phyloP scores from a whole-genome alignment of 2,888 invertebrate species.

The Leptinotarsa tumamoca region DNA sequence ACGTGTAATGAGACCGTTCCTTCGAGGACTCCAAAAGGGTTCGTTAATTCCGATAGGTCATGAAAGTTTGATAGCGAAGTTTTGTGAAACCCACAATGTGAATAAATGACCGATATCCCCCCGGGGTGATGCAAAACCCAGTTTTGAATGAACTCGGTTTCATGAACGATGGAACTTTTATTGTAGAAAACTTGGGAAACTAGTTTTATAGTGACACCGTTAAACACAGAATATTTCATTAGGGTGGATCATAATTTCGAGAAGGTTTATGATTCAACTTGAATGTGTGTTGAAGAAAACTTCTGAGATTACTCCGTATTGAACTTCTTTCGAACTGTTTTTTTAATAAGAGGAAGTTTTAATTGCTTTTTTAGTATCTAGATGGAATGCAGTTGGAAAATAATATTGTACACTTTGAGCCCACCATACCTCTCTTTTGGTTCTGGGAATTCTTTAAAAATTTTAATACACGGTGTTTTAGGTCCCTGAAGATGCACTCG shows the following conservation, averaged over 20 bases:
- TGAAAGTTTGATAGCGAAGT: conserved; percentile 12
- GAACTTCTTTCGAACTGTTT: too few relatives aligned
- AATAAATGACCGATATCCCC: background rate
- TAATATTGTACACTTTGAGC: too few relatives aligned
- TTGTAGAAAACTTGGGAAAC: background rate
- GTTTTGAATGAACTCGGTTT: background rate
- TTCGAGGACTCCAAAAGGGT: background rate
- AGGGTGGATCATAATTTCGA: background rate
- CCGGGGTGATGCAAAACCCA: background rate
- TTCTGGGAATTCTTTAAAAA: too few relatives aligned
- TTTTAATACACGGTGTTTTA: too few relatives aligned
- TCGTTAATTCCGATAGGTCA: conserved; percentile 9
- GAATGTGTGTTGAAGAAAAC: background rate
- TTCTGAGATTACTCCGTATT: background rate
- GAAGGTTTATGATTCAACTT: background rate
- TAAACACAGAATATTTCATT: background rate
- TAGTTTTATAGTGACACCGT: background rate
- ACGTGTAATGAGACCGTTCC: background rate
- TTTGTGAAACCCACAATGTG: background rate
- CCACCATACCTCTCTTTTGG: too few relatives aligned
- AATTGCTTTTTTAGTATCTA: too few relatives aligned
- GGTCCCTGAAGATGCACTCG: too few relatives aligned
- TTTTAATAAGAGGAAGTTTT: too few relatives aligned
- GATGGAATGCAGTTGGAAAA: too few relatives aligned
- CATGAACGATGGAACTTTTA: background rate